Conservation (phyloP, 1,140 invertebrate genomes). For the Trichomalopsis sarcophagae region DNA sequence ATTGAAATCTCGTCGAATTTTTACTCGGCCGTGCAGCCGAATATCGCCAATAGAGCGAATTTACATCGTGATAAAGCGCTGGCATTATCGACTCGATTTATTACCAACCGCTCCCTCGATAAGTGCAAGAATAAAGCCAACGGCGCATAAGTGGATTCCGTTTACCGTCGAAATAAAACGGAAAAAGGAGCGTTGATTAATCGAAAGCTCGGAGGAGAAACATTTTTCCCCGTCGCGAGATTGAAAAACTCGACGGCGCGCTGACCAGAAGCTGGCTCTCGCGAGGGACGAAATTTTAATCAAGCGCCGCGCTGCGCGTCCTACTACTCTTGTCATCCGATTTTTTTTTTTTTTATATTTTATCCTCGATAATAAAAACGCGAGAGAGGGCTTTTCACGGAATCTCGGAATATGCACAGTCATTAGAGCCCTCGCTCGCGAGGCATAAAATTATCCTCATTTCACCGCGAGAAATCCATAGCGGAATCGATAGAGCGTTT, state of each 20-base stretch:
- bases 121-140: too few species aligned
- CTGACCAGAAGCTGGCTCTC: background rate
- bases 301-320: background rate
- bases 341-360: background rate
- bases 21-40: too few species aligned
- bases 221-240: background rate
- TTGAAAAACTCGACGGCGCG: background rate
- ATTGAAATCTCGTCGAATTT: background rate
- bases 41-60: too few species aligned
- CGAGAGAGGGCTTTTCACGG: background rate
- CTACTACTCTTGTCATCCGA: background rate
- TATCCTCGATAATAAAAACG: background rate
- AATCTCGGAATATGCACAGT: background rate
- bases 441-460: slow-evolving; percentile 1
- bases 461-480: background rate
- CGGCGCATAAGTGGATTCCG: too few species aligned
- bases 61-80: too few species aligned
- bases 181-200: too few species aligned
- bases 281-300: background rate
- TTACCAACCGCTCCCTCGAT: too few species aligned
- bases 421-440: background rate
- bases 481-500: background rate
- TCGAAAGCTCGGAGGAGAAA: background rate
- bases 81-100: background rate
- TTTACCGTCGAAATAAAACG: too few species aligned